Evolutionary conservation across 2,888 invertebrate species (phyloP).

Genomic region (Altica lythri): DNA sequence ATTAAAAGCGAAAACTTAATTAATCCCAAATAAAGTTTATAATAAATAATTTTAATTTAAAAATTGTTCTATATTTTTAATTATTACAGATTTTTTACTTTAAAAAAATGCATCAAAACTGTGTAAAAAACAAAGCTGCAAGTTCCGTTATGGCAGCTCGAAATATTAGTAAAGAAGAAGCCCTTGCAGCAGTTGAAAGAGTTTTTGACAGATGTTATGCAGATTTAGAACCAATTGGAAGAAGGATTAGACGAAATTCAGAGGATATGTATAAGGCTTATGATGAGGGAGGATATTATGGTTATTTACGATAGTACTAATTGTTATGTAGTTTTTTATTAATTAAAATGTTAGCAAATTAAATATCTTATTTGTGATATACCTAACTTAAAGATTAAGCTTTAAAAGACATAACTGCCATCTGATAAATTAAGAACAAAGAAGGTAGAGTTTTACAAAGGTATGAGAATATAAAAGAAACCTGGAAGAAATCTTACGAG

Average conservation of each 20-base stretch:
- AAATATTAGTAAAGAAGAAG: conserved; percentile 72
- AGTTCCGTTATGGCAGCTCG: conserved; percentile 83
- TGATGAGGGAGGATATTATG: conserved; percentile 76
- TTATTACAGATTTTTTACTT: conserved; percentile 72
- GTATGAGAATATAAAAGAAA: too few species aligned
- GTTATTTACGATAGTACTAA: conserved; percentile 65
- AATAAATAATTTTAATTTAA: too few species aligned
- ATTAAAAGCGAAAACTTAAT: too few species aligned
- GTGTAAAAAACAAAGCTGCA: conserved; percentile 87
- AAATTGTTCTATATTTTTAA: too few species aligned
- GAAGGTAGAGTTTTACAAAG: too few species aligned
- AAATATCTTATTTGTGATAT: too few species aligned
- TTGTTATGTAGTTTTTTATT: not conserved
- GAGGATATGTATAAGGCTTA: conserved; percentile 77
- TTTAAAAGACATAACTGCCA: too few species aligned
- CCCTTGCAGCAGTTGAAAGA: conserved; percentile 76
- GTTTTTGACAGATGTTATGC: conserved; percentile 91
- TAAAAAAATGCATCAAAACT: conserved; percentile 80
- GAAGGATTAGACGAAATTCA: conserved; percentile 72
- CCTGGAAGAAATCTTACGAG: too few species aligned
- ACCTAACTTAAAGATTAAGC: too few species aligned
- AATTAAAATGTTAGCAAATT: too few species aligned
- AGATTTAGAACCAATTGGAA: conserved; percentile 90
- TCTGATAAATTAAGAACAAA: too few species aligned
- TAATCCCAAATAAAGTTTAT: too few species aligned